phyloP scores from a whole-genome alignment of 2,888 invertebrate species.

The Digitonthophagus gazella region DNA sequence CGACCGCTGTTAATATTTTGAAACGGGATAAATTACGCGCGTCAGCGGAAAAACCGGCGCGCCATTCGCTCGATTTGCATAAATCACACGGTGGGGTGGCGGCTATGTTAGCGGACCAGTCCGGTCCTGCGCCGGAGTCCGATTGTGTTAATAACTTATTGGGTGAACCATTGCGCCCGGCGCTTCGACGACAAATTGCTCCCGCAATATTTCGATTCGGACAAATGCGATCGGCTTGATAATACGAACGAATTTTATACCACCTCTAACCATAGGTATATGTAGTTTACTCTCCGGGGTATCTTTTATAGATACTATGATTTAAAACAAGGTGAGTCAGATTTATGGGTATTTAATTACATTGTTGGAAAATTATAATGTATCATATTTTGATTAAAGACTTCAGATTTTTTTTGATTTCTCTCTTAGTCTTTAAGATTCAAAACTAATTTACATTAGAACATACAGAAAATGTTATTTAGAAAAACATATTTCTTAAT shows the following conservation, averaged over 20 bases:
- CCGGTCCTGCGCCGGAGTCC: not conserved
- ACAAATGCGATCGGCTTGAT: conserved; percentile 10
- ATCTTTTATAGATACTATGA: too few species aligned
- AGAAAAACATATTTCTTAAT: too few species aligned
- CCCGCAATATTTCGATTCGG: conserved; percentile 13
- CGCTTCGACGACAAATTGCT: conserved; percentile 6
- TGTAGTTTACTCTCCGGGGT: too few species aligned
- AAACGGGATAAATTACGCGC: conserved; percentile 26
- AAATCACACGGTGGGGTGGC: conserved; percentile 8
- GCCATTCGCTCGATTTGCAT: conserved; percentile 5
- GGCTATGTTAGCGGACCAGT: not conserved
- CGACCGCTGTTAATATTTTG: conserved; percentile 22
- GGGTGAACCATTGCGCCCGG: not conserved
- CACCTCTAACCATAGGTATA: not conserved
- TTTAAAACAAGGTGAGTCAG: too few species aligned
- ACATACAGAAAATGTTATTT: too few species aligned
- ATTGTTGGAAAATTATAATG: too few species aligned
- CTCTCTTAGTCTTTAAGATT: too few species aligned
- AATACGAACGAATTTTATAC: conserved; percentile 2
- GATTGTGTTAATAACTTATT: conserved; percentile 11
- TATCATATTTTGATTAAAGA: not conserved
- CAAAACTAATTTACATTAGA: too few species aligned
- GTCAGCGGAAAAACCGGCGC: conserved; percentile 7
- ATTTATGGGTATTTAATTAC: too few species aligned
- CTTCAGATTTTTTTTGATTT: not conserved